Percentiles rank a stretch among this genome's conserved stretches.
phyloP scores from a whole-genome alignment of 2,888 invertebrate species.

The Epirrhoe tristata region DNA sequence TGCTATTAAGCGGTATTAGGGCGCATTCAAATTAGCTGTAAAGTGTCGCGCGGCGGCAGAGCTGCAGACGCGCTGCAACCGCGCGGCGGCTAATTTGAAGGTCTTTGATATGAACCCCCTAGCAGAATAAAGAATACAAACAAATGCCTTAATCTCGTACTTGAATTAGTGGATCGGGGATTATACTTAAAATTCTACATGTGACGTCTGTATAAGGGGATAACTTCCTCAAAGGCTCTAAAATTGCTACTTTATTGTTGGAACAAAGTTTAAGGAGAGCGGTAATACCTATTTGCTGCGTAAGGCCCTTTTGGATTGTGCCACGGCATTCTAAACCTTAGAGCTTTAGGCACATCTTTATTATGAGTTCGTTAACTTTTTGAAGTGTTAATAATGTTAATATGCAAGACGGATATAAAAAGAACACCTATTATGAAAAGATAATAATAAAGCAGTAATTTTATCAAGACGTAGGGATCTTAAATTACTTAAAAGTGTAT shows the following conservation, averaged over 20 bases:
- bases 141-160: neutral
- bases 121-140: neutral
- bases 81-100: too few relatives aligned
- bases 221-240: constrained; percentile 19
- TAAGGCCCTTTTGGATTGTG: constrained; percentile 31
- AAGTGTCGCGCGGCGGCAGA: too few relatives aligned
- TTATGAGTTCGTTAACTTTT: constrained; percentile 16
- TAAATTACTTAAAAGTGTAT: neutral
- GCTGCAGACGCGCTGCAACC: too few relatives aligned
- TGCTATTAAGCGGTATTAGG: too few relatives aligned
- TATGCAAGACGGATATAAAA: constrained; percentile 11
- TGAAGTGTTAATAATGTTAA: constrained; percentile 14
- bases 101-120: too few relatives aligned
- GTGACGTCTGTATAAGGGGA: constrained; percentile 23
- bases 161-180: neutral
- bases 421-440: neutral
- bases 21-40: too few relatives aligned
- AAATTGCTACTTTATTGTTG: constrained; percentile 36
- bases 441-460: neutral
- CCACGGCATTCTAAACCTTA: constrained; percentile 29
- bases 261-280: constrained; percentile 33
- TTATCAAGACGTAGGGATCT: neutral
- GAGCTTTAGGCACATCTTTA: constrained; percentile 28
- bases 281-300: constrained; percentile 29
- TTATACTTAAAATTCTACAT: constrained; percentile 19